Evolutionary conservation across 1,140 invertebrate genomes (phyloP).

Genomic region (Sycophila sp.): DNA sequence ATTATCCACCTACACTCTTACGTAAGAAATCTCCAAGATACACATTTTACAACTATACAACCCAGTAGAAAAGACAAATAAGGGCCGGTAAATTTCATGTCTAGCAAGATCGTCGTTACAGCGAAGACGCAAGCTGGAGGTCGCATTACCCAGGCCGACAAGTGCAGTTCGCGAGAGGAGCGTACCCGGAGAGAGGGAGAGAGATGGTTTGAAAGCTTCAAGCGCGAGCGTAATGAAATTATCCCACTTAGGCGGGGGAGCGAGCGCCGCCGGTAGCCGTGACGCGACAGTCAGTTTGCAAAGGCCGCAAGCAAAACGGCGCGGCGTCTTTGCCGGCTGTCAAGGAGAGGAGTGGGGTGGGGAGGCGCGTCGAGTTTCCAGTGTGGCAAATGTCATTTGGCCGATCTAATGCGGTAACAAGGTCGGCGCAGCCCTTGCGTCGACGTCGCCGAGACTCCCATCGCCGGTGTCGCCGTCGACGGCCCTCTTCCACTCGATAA

Average conservation of each 20-base stretch:
- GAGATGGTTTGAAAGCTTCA: constrained; percentile 22
- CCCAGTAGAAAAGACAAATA: no score
- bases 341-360: no score
- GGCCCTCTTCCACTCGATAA: not conserved
- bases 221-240: constrained; percentile 28
- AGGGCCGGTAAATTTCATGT: no score
- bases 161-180: no score
- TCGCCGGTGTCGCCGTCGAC: no score
- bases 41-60: no score
- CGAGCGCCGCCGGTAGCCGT: not conserved
- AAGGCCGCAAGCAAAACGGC: constrained; percentile 29
- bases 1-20: no score
- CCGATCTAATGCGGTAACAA: constrained; percentile 8
- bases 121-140: no score
- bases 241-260: constrained; percentile 14
- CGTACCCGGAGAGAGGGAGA: not conserved
- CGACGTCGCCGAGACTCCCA: no score
- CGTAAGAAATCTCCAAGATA: no score
- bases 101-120: no score
- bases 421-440: not conserved
- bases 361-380: not conserved
- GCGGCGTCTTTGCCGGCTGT: constrained; percentile 11
- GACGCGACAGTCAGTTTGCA: constrained; percentile 17
- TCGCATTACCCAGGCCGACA: no score
- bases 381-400: constrained; percentile 8